Conservation (phyloP, 1,140 invertebrate genomes). For the Aphaenogaster rudis region DNA sequence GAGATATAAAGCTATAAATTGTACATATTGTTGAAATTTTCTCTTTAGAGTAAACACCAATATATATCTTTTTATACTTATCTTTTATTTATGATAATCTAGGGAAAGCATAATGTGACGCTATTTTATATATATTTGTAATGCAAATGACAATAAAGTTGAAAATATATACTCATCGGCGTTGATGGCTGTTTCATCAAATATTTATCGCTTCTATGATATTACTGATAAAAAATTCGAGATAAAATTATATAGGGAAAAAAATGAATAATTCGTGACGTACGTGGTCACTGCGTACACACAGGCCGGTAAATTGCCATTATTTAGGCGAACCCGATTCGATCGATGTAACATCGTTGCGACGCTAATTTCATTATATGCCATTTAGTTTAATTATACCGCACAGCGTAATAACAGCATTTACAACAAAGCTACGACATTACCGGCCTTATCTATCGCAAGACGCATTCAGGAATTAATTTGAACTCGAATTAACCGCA, state of each 20-base stretch:
- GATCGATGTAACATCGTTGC: slow-evolving; percentile 35
- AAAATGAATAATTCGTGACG: neutral
- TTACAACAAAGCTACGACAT: neutral
- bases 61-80: neutral
- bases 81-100: slow-evolving; percentile 8
- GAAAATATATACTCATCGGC: neutral
- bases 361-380: slow-evolving; percentile 29
- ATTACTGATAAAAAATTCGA: neutral
- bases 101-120: neutral
- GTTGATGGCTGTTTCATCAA: neutral
- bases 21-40: slow-evolving; percentile 16
- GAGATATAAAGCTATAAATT: neutral
- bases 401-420: slow-evolving; percentile 34
- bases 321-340: slow-evolving; percentile 11
- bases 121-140: slow-evolving; percentile 13
- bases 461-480: slow-evolving; percentile 30
- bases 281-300: neutral
- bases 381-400: slow-evolving; percentile 53
- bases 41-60: neutral
- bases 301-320: slow-evolving; percentile 27
- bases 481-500: slow-evolving; percentile 1
- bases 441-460: slow-evolving; percentile 6
- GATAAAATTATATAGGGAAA: neutral
- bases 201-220: neutral
- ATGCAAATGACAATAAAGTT: neutral